These are phyloP conservation scores for Leucophora obtusa DNA, from an alignment of 2,888 invertebrate genomes.

Conservation along the genomic window DNA sequence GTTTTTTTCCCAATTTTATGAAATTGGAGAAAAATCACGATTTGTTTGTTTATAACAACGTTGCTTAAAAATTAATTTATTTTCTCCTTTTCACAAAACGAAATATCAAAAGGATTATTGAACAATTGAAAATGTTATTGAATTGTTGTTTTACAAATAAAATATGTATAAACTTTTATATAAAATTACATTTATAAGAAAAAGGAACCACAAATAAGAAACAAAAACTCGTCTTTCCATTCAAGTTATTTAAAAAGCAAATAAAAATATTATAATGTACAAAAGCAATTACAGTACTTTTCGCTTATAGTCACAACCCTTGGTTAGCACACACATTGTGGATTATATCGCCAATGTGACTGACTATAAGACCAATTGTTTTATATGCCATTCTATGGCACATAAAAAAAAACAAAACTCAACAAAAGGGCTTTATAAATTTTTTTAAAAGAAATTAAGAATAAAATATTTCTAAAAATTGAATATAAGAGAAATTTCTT, in stretches of 20 bases:
- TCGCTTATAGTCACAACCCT: too few relatives aligned
- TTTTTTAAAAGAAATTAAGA: too few relatives aligned
- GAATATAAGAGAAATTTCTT: too few relatives aligned
- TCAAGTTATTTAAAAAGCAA: neutral
- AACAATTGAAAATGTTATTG: neutral
- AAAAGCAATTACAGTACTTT: too few relatives aligned
- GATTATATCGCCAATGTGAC: too few relatives aligned
- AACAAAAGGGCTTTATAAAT: too few relatives aligned
- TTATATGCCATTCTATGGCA: too few relatives aligned
- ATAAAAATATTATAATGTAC: too few relatives aligned
- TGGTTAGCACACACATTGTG: too few relatives aligned
- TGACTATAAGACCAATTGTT: too few relatives aligned
- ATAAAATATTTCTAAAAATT: too few relatives aligned
- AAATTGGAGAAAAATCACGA: neutral
- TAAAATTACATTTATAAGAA: neutral
- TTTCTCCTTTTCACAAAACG: neutral
- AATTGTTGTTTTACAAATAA: neutral
- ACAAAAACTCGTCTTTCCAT: neutral
- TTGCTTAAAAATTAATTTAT: neutral
- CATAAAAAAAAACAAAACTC: too few relatives aligned
- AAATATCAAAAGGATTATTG: neutral
- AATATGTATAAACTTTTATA: neutral
- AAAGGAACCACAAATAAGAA: neutral
- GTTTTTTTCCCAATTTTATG: neutral
- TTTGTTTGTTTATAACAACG: neutral